Percentiles rank a stretch among this genome's conserved stretches.
Conservation (phyloP, 2,888 invertebrate genomes). For the Trypoxylon attenuatum region DNA sequence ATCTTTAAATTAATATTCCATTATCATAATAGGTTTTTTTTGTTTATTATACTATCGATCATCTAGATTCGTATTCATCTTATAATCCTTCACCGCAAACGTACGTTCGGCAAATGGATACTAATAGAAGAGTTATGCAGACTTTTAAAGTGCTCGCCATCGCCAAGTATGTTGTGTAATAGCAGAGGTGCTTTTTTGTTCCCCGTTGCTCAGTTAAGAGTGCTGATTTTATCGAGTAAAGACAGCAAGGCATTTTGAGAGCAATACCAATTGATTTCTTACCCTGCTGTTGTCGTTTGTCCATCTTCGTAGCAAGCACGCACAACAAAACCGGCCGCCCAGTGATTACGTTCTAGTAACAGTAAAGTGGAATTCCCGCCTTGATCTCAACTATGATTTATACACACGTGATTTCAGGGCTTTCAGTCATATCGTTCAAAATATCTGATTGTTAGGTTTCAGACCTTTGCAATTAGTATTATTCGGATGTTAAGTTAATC, state of each 20-base stretch:
- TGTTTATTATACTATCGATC: conserved; percentile 33
- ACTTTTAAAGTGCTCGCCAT: conserved; percentile 36
- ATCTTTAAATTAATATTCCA: conserved; percentile 55
- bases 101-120: conserved; percentile 26
- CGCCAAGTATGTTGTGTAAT: background rate
- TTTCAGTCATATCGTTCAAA: conserved; percentile 28
- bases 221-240: conserved; percentile 21
- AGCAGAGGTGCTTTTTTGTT: no score
- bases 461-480: conserved; percentile 9
- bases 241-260: conserved; percentile 30
- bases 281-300: conserved; percentile 27
- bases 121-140: no score
- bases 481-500: no score
- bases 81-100: conserved; percentile 37
- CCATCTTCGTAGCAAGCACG: conserved; percentile 20
- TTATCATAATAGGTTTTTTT: conserved; percentile 48
- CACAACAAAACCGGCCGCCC: conserved; percentile 31
- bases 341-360: conserved; percentile 23
- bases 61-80: conserved; percentile 20
- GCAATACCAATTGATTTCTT: conserved; percentile 11
- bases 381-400: conserved; percentile 19
- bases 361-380: conserved; percentile 18
- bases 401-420: conserved; percentile 30
- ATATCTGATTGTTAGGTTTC: conserved; percentile 8
- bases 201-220: conserved; percentile 24